Conservation (phyloP, 2,888 invertebrate species). For the Cheiracanthium punctorium region DNA sequence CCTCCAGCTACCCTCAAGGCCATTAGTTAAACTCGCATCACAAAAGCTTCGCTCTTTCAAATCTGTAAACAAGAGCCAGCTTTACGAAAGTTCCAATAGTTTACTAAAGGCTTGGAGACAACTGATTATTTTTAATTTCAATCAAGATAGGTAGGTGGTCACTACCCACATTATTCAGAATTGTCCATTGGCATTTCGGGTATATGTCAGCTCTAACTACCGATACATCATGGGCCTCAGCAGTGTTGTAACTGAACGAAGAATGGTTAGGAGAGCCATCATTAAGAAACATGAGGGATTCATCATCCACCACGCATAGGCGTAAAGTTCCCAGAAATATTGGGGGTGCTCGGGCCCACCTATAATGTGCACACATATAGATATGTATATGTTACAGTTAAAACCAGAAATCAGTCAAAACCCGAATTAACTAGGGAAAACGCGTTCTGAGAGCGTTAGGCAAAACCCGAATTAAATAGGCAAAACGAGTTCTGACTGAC, state of each 20-base stretch:
- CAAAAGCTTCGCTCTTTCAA: not conserved
- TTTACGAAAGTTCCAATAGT: conserved; percentile 5
- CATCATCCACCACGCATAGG: too few relatives aligned
- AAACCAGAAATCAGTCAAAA: too few relatives aligned
- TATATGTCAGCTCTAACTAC: conserved; percentile 7
- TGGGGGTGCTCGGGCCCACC: too few relatives aligned
- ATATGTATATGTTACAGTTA: too few relatives aligned
- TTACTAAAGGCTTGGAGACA: not conserved
- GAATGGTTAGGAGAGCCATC: not conserved
- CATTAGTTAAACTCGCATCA: not conserved
- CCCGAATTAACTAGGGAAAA: too few relatives aligned
- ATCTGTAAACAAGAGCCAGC: not conserved
- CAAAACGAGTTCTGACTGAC: too few relatives aligned
- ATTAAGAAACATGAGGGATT: not conserved
- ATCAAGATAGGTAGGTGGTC: conserved; percentile 12
- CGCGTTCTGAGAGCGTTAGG: too few relatives aligned
- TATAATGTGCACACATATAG: too few relatives aligned
- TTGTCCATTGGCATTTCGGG: not conserved
- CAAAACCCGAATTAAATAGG: too few relatives aligned
- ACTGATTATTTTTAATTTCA: not conserved
- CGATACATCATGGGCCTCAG: not conserved
- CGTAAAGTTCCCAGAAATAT: too few relatives aligned
- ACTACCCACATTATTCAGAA: conserved; percentile 9
- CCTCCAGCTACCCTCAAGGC: not conserved
- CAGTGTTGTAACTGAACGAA: not conserved